phyloP scores from a whole-genome alignment of 1,140 invertebrate species.

The Pogonomyrmex barbatus region DNA sequence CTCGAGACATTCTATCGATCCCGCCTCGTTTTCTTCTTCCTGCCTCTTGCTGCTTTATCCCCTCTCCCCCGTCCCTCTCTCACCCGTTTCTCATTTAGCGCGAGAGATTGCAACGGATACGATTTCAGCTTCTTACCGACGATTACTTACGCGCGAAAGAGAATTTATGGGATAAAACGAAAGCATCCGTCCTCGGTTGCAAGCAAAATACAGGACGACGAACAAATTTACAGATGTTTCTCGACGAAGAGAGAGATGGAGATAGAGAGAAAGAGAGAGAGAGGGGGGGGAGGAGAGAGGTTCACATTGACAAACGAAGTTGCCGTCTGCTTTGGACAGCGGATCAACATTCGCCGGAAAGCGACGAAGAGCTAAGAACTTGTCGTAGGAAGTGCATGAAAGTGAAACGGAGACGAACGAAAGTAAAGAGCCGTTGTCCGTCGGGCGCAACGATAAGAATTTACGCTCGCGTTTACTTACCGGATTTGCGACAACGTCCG shows the following conservation, averaged over 20 bases:
- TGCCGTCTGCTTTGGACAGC: slow-evolving; percentile 18
- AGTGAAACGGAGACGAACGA: slow-evolving; percentile 15
- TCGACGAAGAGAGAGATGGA: neutral
- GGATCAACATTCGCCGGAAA: neutral
- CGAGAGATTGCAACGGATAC: slow-evolving; percentile 50
- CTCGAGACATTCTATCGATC: slow-evolving; percentile 76
- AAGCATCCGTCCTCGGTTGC: slow-evolving; percentile 23
- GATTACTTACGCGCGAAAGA: slow-evolving; percentile 60
- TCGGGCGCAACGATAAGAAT: slow-evolving; percentile 26
- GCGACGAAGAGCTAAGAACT: neutral
- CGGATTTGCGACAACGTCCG: neutral
- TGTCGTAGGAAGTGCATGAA: slow-evolving; percentile 20
- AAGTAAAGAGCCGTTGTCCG: slow-evolving; percentile 22
- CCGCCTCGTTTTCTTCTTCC: slow-evolving; percentile 63
- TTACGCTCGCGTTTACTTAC: slow-evolving; percentile 28
- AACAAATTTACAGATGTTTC: slow-evolving; percentile 28
- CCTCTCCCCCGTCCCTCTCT: neutral
- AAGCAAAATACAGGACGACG: slow-evolving; percentile 53
- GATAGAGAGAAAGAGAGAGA: neutral
- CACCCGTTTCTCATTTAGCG: slow-evolving; percentile 8
- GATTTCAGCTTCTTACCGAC: slow-evolving; percentile 60
- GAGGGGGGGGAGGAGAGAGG: too few relatives aligned
- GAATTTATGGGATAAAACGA: slow-evolving; percentile 51
- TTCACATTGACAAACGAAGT: slow-evolving; percentile 27
- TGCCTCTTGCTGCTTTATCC: slow-evolving; percentile 31